These are phyloP conservation scores for Drosophila persimilis DNA, from an alignment of 1,140 invertebrate genomes.

Conservation along the genomic window DNA sequence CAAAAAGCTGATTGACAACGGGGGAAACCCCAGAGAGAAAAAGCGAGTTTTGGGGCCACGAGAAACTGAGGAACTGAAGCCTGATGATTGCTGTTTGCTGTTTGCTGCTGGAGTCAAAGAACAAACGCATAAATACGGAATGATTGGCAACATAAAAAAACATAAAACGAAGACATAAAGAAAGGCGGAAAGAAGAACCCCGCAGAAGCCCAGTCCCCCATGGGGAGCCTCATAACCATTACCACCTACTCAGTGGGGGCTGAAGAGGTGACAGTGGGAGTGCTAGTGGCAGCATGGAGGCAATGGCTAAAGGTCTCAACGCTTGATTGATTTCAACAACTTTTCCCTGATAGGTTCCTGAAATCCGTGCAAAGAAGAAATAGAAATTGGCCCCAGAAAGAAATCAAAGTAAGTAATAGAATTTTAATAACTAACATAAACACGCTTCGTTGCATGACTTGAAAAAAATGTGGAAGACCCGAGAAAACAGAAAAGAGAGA, in stretches of 20 bases:
- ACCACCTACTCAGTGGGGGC: conserved; percentile 40
- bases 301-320: conserved; percentile 33
- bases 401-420: conserved; percentile 73
- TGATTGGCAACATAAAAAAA: conserved; percentile 72
- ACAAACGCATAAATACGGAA: conserved; percentile 76
- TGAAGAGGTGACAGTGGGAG: not conserved
- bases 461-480: conserved; percentile 27
- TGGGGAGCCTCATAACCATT: conserved; percentile 41
- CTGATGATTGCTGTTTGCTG: conserved; percentile 7
- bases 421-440: conserved; percentile 75
- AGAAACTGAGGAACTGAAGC: not conserved
- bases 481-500: not conserved
- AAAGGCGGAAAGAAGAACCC: conserved; percentile 3
- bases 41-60: not conserved
- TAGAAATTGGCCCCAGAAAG: conserved; percentile 12
- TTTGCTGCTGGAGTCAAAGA: conserved; percentile 53
- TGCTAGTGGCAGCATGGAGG: not conserved
- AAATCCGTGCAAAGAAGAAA: too few relatives aligned
- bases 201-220: not conserved
- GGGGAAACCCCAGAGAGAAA: conserved; percentile 7
- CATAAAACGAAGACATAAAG: conserved; percentile 10
- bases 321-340: conserved; percentile 75
- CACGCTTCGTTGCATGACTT: conserved; percentile 54
- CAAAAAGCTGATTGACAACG: conserved; percentile 65
- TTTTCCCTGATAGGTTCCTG: conserved; percentile 25